Conservation (phyloP, 2,797 vertebrate species). For the Sternotherus odoratus region DNA sequence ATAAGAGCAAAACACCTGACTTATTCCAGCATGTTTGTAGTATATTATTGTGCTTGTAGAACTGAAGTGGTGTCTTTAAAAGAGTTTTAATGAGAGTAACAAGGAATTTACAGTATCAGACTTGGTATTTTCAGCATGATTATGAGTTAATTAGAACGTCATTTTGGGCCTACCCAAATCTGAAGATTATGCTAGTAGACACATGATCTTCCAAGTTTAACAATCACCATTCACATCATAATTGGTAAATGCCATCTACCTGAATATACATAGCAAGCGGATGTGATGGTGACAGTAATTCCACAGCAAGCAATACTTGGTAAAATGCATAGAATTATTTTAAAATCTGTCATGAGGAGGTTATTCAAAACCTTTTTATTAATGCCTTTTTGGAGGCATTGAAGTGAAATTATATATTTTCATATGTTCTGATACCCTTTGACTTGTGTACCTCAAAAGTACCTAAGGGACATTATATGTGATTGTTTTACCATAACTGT, state of each 20-base stretch:
- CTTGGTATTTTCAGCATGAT: not conserved
- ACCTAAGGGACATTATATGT: not conserved
- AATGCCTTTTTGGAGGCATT: not conserved
- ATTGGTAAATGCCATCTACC: not conserved
- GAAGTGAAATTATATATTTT: not conserved
- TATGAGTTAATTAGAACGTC: not conserved
- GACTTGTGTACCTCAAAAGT: not conserved
- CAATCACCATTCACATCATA: not conserved
- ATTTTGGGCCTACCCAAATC: not conserved
- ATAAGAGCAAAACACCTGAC: not conserved
- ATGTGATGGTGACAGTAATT: not conserved
- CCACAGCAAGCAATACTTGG: not conserved
- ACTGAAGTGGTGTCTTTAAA: not conserved
- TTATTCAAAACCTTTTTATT: not conserved
- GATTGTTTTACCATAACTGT: not conserved
- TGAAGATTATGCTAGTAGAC: not conserved
- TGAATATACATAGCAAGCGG: not conserved
- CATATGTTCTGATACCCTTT: not conserved
- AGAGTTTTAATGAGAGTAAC: not conserved
- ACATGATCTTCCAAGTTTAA: not conserved
- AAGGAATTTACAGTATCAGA: not conserved
- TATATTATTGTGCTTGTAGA: not conserved
- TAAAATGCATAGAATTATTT: not conserved
- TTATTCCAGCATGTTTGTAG: not conserved
- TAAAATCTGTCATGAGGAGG: not conserved